Conservation (phyloP, 2,797 vertebrate genomes). For the Sebastes cheni region DNA sequence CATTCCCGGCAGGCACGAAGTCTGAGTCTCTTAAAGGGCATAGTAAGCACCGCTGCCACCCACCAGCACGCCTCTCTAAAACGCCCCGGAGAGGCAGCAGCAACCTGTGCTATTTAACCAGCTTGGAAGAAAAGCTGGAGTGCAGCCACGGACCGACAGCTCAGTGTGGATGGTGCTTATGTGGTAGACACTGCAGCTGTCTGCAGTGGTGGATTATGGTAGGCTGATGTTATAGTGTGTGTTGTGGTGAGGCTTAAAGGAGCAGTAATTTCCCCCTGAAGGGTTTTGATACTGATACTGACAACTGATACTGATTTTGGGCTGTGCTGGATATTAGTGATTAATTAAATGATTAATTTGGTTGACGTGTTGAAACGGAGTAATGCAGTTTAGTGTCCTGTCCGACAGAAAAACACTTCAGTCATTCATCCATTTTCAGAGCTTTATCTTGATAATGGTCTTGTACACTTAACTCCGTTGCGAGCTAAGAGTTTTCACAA, state of each 20-base stretch:
- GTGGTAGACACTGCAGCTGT: constrained; percentile 52
- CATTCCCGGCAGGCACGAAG: constrained; percentile 45
- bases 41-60: constrained; percentile 46
- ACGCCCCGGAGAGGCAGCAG: constrained; percentile 36
- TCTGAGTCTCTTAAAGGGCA: constrained; percentile 65
- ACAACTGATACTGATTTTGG: not conserved
- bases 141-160: constrained; percentile 49
- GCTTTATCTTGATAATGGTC: not conserved
- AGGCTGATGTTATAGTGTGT: constrained; percentile 29
- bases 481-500: not conserved
- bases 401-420: not conserved
- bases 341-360: constrained; percentile 16
- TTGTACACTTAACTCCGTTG: not conserved
- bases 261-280: constrained; percentile 15
- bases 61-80: constrained; percentile 44
- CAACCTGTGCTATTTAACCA: constrained; percentile 58
- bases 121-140: constrained; percentile 47
- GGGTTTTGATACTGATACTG: not conserved
- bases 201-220: constrained; percentile 47
- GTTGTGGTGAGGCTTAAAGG: constrained; percentile 30
- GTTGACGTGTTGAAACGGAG: not conserved
- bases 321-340: not conserved
- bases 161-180: constrained; percentile 41
- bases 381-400: not conserved
- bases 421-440: not conserved